Conservation (phyloP, 2,113 vertebrate genomes). For the Amphilophus citrinellus region DNA sequence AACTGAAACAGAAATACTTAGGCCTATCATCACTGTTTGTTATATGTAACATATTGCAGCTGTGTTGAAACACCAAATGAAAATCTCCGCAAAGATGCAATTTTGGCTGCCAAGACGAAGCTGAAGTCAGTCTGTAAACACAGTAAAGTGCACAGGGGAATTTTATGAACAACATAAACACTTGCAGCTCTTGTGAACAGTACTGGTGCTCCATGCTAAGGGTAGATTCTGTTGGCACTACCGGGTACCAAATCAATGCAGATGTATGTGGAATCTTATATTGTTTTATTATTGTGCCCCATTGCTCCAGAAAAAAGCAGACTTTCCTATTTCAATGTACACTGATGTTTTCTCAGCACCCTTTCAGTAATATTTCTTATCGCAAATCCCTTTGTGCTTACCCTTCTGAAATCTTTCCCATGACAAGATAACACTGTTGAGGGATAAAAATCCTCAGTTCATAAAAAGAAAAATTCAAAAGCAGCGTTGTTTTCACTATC, state of each 20-base stretch:
- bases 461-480: background rate
- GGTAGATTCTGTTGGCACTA: background rate
- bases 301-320: background rate
- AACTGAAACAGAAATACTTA: background rate
- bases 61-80: slow-evolving; percentile 13
- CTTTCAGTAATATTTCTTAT: slow-evolving; percentile 25
- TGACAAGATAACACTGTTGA: slow-evolving; percentile 2
- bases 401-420: slow-evolving; percentile 1
- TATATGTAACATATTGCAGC: background rate
- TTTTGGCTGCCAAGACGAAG: slow-evolving; percentile 11
- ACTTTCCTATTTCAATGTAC: background rate
- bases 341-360: background rate
- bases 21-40: background rate
- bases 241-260: background rate
- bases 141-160: background rate
- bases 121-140: background rate
- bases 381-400: slow-evolving; percentile 3
- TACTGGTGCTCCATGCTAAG: background rate
- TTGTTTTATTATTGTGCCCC: background rate
- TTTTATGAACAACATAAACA: background rate
- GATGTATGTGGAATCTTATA: background rate
- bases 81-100: background rate
- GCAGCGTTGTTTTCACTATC: background rate
- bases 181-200: background rate
- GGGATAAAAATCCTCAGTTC: background rate